Percentiles rank a stretch among this genome's conserved stretches.
These are phyloP conservation scores for Halesus radiatus DNA, from an alignment of 1,140 invertebrate genomes.

Conservation along the genomic window DNA sequence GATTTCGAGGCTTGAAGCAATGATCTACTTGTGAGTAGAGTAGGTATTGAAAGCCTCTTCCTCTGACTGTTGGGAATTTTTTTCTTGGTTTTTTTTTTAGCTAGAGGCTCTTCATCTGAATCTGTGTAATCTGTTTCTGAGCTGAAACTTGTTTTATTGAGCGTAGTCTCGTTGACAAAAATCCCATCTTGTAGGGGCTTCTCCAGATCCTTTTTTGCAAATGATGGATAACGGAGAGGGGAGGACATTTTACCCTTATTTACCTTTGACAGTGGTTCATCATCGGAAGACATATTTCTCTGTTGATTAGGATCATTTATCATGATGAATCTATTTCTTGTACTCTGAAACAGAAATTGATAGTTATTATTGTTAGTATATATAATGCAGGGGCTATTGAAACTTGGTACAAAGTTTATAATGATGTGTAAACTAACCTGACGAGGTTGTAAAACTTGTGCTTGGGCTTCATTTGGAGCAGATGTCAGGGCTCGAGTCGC, in stretches of 20 bases:
- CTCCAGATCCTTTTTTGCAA: neutral
- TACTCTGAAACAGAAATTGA: too few species aligned
- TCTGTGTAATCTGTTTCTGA: slow-evolving; percentile 58
- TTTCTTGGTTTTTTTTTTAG: slow-evolving; percentile 64
- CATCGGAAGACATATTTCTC: slow-evolving; percentile 61
- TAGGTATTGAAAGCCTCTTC: neutral
- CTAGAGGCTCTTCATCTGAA: slow-evolving; percentile 73
- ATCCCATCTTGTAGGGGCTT: neutral
- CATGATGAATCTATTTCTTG: neutral
- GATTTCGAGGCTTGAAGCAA: neutral
- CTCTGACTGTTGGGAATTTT: neutral
- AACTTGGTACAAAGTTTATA: too few species aligned
- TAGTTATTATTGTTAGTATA: too few species aligned
- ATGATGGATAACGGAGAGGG: neutral
- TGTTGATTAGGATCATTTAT: neutral
- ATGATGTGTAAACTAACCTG: too few species aligned
- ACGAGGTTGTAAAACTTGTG: too few species aligned
- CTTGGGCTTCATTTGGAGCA: too few species aligned
- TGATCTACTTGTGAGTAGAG: neutral
- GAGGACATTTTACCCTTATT: too few species aligned
- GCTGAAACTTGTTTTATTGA: neutral
- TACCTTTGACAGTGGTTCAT: slow-evolving; percentile 61
- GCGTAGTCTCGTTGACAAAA: too few species aligned
- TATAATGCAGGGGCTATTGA: too few species aligned
- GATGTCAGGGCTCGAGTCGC: too few species aligned